A percentile compares a stretch with the other conserved stretches of the same genome.
Conservation (phyloP, 2,797 vertebrate species). For the Enteromius thamalakanensis region DNA sequence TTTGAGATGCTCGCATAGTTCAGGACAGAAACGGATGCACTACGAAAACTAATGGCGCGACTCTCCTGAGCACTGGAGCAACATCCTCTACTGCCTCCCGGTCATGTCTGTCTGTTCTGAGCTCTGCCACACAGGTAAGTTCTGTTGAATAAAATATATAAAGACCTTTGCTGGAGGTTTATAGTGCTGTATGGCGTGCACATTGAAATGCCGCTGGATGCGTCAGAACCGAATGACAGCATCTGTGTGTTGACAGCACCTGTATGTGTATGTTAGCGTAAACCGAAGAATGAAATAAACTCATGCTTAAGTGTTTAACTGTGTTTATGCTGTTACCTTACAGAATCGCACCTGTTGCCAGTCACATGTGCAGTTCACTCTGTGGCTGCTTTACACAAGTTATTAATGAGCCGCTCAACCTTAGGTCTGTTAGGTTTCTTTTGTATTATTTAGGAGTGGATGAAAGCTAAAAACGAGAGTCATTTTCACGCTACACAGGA, state of each 20-base stretch:
- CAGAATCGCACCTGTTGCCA: slow-evolving; percentile 1
- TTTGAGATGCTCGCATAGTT: slow-evolving; percentile 24
- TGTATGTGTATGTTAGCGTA: neutral
- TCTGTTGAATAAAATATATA: neutral
- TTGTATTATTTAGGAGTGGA: slow-evolving; percentile 26
- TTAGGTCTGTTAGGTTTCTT: slow-evolving; percentile 15
- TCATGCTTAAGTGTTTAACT: neutral
- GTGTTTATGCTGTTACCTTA: neutral
- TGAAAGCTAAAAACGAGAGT: slow-evolving; percentile 24
- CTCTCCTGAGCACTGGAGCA: neutral
- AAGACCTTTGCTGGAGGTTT: neutral
- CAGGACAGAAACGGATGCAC: neutral
- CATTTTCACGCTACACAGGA: neutral
- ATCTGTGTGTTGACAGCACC: neutral
- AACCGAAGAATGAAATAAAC: neutral
- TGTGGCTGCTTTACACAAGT: slow-evolving; percentile 30
- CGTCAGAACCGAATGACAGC: neutral
- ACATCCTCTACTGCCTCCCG: neutral
- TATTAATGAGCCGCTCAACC: slow-evolving; percentile 12
- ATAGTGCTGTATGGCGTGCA: neutral
- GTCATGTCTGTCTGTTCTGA: slow-evolving; percentile 18
- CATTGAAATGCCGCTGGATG: neutral
- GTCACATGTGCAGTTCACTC: neutral
- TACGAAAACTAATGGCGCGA: slow-evolving; percentile 9
- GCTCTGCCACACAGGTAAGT: slow-evolving; percentile 46